Evolutionary conservation across 2,888 invertebrate species (phyloP), one percentile per base, ranked within the genome.

Genomic region (Scaptomyza tumidula): DNA sequence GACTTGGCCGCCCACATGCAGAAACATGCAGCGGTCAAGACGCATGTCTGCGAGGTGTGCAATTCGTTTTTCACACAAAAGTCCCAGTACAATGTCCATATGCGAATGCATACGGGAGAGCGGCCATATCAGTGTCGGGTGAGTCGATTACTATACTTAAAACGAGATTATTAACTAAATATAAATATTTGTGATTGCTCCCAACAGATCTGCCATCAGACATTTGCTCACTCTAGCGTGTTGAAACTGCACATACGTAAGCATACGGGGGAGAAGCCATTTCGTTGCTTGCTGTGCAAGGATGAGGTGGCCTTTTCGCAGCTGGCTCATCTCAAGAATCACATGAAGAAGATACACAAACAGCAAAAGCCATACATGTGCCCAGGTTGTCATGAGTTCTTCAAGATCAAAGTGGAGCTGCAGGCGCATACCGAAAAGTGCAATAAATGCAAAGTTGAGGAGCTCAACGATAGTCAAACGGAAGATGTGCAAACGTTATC

Each of bases 241-340:
- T 93, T 97, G 6, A 96, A 96, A 92, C 93, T 97, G 54, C 97
- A 97, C 90, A 95, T 96, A 10, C 93, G 97, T 45, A 93, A 96
- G 13, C 97, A 97, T 89, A 97, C 97, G 0, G 97, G 97, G 0
- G 97, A 97, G 90, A 96, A 96, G 82, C 97, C 97, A 0, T 97
- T 97, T 90, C 93, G 93, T 49, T 96, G 95, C 88, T 93, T 94
- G 13, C 92, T 95, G 80, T 96, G 96, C 86, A 90, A 90, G 68
- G 93, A 93, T 66, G 94, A 95, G 39, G 93, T 95, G 39, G 94
- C 95, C 1, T 97, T 97, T 90, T 95, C 96, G 0, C 97, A 97
- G 89, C 91, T 97, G 61, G 96, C 97, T 0, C 97, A 97, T 89
- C 94, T 97, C 91, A 97, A 97, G 91, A 96, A 97, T 69, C 97